Conservation (phyloP, 1,140 invertebrate species). For the Chrysomallon squamiferum region DNA sequence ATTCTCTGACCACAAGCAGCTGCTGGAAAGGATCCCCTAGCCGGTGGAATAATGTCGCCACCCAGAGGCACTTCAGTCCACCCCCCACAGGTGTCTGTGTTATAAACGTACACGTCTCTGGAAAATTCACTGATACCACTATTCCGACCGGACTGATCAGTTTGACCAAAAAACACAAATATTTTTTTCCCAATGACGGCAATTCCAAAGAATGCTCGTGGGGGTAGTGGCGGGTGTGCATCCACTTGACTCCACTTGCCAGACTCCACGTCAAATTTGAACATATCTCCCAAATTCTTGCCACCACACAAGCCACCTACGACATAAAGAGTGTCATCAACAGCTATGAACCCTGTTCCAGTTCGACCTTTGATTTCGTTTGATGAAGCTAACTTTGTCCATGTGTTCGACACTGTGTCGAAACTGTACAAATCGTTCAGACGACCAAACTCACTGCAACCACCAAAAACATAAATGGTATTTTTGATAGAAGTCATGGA, state of each 20-base stretch:
- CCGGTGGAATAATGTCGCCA: constrained; percentile 10
- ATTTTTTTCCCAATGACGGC: constrained; percentile 15
- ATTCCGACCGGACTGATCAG: constrained; percentile 28
- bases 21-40: constrained; percentile 31
- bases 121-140: constrained; percentile 29
- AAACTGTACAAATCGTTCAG: constrained; percentile 35
- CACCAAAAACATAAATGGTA: constrained; percentile 38
- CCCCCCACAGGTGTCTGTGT: constrained; percentile 6
- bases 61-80: constrained; percentile 17
- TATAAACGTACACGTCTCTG: constrained; percentile 24
- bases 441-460: constrained; percentile 23
- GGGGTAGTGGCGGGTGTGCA: constrained; percentile 15
- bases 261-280: constrained; percentile 22
- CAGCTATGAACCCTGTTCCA: constrained; percentile 22
- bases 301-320: constrained; percentile 34
- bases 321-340: constrained; percentile 28
- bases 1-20: constrained; percentile 4
- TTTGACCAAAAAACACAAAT: constrained; percentile 31
- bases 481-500: constrained; percentile 23
- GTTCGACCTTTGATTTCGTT: constrained; percentile 27
- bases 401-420: constrained; percentile 21
- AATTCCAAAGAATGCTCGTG: constrained; percentile 33
- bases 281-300: constrained; percentile 32
- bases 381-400: constrained; percentile 25
- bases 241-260: constrained; percentile 26